Evolutionary conservation across 1,140 invertebrate species (phyloP).

Genomic region (Phymastichus coffea): DNA sequence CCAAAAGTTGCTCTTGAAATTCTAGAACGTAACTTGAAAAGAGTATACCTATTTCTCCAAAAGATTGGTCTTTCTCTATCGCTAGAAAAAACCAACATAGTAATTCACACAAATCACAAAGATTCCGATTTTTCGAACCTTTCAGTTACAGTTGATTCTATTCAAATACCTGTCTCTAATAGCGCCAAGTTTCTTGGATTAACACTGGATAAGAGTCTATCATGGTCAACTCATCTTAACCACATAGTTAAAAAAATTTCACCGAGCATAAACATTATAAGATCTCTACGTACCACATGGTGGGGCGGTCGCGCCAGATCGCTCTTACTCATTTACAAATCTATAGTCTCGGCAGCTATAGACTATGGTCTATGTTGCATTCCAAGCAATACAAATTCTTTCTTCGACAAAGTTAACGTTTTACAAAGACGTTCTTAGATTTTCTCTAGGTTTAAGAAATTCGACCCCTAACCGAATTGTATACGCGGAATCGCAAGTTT

Average conservation of each 20-base stretch:
- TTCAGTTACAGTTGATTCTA: neutral
- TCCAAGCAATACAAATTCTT: neutral
- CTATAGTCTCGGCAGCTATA: neutral
- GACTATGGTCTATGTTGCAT: neutral
- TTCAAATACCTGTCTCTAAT: neutral
- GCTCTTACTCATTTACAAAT: neutral
- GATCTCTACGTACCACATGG: neutral
- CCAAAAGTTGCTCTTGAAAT: neutral
- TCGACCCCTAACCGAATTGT: neutral
- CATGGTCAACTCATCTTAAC: neutral
- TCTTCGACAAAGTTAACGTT: neutral
- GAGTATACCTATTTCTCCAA: neutral
- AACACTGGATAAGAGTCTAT: neutral
- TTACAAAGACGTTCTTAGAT: neutral
- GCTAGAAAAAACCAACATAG: neutral
- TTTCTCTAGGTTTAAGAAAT: neutral
- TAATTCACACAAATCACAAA: neutral
- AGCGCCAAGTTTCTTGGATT: neutral
- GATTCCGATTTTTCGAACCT: neutral
- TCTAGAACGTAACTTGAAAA: neutral
- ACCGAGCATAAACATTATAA: neutral
- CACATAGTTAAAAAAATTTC: neutral
- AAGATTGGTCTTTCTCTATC: neutral
- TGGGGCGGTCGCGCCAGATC: neutral
- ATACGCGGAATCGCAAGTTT: neutral